Conservation (phyloP, 2,888 invertebrate genomes). For the Crioceris asparagi region DNA sequence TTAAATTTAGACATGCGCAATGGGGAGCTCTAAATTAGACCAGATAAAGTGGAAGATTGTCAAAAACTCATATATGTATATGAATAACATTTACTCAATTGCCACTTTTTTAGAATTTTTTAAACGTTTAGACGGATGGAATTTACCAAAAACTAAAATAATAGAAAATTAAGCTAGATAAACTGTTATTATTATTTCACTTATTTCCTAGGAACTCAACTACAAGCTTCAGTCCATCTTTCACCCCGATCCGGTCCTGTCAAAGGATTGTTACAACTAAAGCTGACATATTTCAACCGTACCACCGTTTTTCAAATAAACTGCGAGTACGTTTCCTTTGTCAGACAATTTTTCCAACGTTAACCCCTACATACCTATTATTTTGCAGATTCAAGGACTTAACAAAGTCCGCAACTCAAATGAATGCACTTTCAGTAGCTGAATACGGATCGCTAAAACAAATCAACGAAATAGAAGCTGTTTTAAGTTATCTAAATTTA, state of each 20-base stretch:
- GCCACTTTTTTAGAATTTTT: too few species aligned
- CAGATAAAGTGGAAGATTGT: too few species aligned
- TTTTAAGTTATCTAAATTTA: conserved; percentile 29
- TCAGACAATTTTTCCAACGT: neutral
- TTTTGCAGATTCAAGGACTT: neutral
- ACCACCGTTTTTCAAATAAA: conserved; percentile 38
- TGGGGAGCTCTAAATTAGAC: too few species aligned
- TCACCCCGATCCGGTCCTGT: conserved; percentile 37
- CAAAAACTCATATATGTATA: too few species aligned
- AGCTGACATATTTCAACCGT: conserved; percentile 34
- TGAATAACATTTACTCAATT: too few species aligned
- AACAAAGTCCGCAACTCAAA: conserved; percentile 7
- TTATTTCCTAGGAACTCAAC: conserved; percentile 40
- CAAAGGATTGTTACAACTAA: conserved; percentile 39
- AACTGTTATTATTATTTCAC: too few species aligned
- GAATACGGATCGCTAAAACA: conserved; percentile 29
- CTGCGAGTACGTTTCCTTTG: conserved; percentile 39
- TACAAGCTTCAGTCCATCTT: conserved; percentile 40
- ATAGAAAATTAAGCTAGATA: too few species aligned
- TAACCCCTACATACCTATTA: neutral
- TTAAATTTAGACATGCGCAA: too few species aligned
- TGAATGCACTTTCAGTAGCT: conserved; percentile 35
- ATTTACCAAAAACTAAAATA: too few species aligned
- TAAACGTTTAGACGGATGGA: too few species aligned
- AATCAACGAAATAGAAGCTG: conserved; percentile 27